Evolutionary conservation across 2,113 vertebrate genomes (phyloP).

Genomic region (Equus quagga): DNA sequence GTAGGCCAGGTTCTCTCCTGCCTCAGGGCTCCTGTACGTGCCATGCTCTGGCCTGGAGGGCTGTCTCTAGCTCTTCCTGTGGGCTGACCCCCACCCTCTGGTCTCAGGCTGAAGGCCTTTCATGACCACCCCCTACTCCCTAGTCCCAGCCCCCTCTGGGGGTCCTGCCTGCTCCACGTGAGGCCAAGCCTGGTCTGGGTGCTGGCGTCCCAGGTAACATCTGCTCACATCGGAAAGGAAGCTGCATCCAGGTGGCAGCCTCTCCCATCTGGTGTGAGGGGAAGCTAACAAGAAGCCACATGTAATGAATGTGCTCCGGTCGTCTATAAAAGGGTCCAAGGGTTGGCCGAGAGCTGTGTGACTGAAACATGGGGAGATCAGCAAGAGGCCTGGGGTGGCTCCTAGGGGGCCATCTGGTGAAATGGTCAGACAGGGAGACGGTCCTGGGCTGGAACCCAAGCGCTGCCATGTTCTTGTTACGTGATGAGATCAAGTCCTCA

Average conservation of each 20-base stretch:
- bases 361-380: neutral
- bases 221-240: neutral
- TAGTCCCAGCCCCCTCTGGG: neutral
- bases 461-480: neutral
- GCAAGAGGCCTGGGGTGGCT: neutral
- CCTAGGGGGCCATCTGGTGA: neutral
- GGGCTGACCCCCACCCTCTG: neutral
- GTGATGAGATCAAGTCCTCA: neutral
- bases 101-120: neutral
- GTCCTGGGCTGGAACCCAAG: neutral
- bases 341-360: neutral
- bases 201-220: neutral
- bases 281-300: neutral
- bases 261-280: neutral
- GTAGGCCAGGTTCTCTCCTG: neutral
- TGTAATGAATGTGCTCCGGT: neutral
- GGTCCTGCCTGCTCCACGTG: neutral
- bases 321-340: neutral
- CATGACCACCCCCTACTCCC: neutral
- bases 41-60: neutral
- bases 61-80: neutral
- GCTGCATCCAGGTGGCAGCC: neutral
- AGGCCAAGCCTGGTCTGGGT: neutral
- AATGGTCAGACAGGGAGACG: neutral
- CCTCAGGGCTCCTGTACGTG: neutral